Conservation (phyloP, 2,888 invertebrate genomes). For the Rhamphomyia laevipes region DNA sequence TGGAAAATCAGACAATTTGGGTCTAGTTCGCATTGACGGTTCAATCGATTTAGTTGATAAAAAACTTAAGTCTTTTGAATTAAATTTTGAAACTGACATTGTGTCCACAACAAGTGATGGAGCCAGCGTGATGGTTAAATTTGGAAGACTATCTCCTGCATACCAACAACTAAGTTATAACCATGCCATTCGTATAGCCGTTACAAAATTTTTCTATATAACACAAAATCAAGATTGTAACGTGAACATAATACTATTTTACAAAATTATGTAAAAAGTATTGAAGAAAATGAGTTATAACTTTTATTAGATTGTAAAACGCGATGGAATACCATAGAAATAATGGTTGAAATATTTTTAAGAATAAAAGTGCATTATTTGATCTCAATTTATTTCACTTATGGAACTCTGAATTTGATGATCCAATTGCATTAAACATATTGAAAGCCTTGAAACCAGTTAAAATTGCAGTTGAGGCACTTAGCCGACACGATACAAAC, state of each 20-base stretch:
- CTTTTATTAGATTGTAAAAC: conserved; percentile 5
- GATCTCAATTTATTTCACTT: conserved; percentile 1
- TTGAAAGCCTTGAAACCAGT: conserved; percentile 1
- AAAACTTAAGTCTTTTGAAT: conserved; percentile 1
- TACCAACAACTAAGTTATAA: conserved; percentile 1
- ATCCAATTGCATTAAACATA: neutral
- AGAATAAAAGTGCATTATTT: neutral
- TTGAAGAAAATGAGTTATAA: neutral
- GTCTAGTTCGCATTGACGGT: conserved; percentile 1
- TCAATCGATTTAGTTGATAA: neutral
- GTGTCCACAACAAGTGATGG: conserved; percentile 1
- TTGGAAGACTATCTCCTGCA: neutral
- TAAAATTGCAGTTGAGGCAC: conserved; percentile 3
- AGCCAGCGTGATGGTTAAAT: conserved; percentile 1
- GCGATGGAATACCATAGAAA: conserved; percentile 2
- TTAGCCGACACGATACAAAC: neutral
- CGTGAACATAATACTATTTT: conserved; percentile 2
- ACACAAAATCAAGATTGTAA: too few relatives aligned
- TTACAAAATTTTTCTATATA: too few relatives aligned
- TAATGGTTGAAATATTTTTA: conserved; percentile 3
- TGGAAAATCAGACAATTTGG: conserved; percentile 1
- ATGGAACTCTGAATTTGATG: conserved; percentile 2
- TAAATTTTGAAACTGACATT: neutral
- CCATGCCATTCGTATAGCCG: too few relatives aligned
- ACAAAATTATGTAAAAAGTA: conserved; percentile 3